A percentile compares a stretch with the other conserved stretches of the same genome.
These are phyloP conservation scores for Dendrolimus kikuchii DNA, from an alignment of 1,140 invertebrate species.

Conservation along the genomic window DNA sequence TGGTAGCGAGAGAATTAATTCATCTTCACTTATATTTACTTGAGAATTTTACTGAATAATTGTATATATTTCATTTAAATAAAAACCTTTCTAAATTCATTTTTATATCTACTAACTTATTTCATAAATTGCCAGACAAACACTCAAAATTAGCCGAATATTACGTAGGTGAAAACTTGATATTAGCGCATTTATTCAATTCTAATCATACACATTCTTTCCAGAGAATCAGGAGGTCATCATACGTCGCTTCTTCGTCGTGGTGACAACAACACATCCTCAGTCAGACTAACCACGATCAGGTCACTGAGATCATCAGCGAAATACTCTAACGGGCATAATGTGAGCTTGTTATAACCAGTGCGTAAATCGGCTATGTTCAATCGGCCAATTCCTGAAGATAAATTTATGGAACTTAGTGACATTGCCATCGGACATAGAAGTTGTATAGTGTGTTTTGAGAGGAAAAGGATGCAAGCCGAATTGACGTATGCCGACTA, in stretches of 20 bases:
- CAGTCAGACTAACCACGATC: constrained; percentile 48
- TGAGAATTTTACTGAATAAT: no score
- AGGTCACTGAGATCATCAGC: constrained; percentile 47
- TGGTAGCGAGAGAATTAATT: no score
- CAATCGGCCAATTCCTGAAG: constrained; percentile 11
- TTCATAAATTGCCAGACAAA: no score
- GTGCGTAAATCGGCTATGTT: constrained; percentile 4
- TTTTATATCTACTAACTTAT: no score
- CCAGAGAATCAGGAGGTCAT: constrained; percentile 54
- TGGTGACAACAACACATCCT: constrained; percentile 50
- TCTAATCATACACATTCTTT: constrained; percentile 18
- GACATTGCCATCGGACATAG: constrained; percentile 7
- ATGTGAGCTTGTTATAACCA: constrained; percentile 54
- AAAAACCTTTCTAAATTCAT: no score
- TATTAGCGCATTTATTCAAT: neutral
- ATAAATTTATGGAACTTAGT: constrained; percentile 9
- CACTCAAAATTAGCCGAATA: no score
- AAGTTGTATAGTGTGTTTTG: constrained; percentile 19
- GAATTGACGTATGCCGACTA: constrained; percentile 6
- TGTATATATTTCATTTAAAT: no score
- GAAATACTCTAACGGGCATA: constrained; percentile 55
- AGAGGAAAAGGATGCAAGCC: constrained; percentile 12
- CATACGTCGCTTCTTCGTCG: constrained; percentile 46
- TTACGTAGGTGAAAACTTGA: neutral
- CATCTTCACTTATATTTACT: no score